These are phyloP conservation scores for Sigmodon hispidus DNA, from an alignment of 2,113 vertebrate species.

Conservation along the genomic window DNA sequence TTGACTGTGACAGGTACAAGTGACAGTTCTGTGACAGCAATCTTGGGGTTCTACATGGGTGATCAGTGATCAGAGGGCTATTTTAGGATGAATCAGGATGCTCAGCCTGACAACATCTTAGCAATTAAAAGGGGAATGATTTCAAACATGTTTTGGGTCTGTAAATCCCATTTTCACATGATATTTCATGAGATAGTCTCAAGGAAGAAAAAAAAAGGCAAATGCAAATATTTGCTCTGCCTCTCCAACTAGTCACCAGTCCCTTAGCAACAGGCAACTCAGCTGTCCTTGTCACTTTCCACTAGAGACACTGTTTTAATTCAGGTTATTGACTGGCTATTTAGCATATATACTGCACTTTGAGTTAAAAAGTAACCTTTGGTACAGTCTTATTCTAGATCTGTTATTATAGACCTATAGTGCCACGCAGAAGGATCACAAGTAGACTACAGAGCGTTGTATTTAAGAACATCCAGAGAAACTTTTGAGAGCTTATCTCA, in stretches of 20 bases:
- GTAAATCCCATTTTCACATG: slow-evolving; percentile 60
- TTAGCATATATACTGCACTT: slow-evolving; percentile 61
- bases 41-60: slow-evolving; percentile 48
- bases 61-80: slow-evolving; percentile 26
- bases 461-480: neutral
- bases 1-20: slow-evolving; percentile 4
- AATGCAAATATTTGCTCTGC: neutral
- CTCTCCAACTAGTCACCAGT: neutral
- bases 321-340: slow-evolving; percentile 51
- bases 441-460: neutral
- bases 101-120: slow-evolving; percentile 48
- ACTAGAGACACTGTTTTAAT: slow-evolving; percentile 71
- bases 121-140: slow-evolving; percentile 58
- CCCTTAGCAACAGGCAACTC: slow-evolving; percentile 11
- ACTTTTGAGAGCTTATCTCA: neutral
- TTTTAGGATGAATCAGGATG: slow-evolving; percentile 17
- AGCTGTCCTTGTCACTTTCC: slow-evolving; percentile 55
- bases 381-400: neutral
- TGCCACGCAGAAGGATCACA: neutral
- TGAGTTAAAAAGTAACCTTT: slow-evolving; percentile 62
- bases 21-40: slow-evolving; percentile 48
- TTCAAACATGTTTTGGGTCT: slow-evolving; percentile 56
- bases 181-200: slow-evolving; percentile 58
- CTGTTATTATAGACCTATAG: neutral
- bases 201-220: slow-evolving; percentile 10